Evolutionary conservation across 2,113 vertebrate genomes (phyloP), one percentile per base, ranked within the genome.

Genomic region (Nicator chloris): DNA sequence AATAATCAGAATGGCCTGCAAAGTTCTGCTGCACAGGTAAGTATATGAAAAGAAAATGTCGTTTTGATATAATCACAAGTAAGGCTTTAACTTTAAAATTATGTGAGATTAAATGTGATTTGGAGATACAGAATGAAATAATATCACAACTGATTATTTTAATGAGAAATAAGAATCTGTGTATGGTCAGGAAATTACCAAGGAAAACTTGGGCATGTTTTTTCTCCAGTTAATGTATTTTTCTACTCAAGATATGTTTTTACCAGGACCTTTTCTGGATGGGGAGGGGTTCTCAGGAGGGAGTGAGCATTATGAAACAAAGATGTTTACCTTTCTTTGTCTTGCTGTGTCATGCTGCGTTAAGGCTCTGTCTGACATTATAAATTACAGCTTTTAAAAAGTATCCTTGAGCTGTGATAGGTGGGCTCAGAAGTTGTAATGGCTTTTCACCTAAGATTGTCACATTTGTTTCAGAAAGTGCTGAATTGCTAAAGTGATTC

Each of bases 1-100:
- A 97, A 94, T 97, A 22, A 94, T 97, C 96, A 96, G 96, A 96
- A 99, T 99, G 98, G 98, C 98, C 92, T 99, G 98, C 97, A 98
- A 99, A 97, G 97, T 98, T 97, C 97, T 99, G 89, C 98, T 99
- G 96, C 98, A 98, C 98, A 99, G 98, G 98, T 99, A 98, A 98
- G 88, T 84, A 44, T 22, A 59, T 33, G 59, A 44, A 45, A 92
- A 68, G 73, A 54, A 44, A 87, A 49, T 4, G 6, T 31, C 6
- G 26, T 40, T 89, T 92, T 56, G 60, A 6, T 77, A 4, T 1
- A 86, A 53, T 70, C 22, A 20, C 39, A 79, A 51, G 18, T n/a
- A n/a, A 82, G 82, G 45, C 19, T 80, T 56, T 42, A 82, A 78
- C 30, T 82, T 90, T 6, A 66, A 26, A 57, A 44, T 44, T 9